Evolutionary conservation across 2,797 vertebrate species (phyloP).

Genomic region (Ceryle rudis): DNA sequence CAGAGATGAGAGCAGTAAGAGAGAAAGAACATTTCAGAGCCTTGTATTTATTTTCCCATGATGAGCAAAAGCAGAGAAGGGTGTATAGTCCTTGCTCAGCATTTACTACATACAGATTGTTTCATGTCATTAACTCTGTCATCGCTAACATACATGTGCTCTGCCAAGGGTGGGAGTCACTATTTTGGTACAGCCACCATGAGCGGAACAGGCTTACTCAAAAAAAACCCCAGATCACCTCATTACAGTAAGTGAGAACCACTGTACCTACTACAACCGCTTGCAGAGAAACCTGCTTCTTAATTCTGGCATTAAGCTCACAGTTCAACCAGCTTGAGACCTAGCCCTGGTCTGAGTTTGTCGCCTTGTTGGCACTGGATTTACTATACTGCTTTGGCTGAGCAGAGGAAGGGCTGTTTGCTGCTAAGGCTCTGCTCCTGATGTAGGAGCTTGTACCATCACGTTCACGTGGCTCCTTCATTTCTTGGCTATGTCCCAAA

Average conservation of each 20-base stretch:
- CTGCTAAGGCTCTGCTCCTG: neutral
- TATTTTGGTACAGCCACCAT: no score
- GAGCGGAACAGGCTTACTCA: neutral
- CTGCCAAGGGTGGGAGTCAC: neutral
- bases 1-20: neutral
- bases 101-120: neutral
- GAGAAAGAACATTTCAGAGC: neutral
- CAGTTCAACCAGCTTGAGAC: neutral
- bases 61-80: neutral
- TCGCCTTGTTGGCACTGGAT: neutral
- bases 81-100: neutral
- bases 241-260: neutral
- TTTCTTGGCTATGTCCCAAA: neutral
- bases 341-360: neutral
- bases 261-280: neutral
- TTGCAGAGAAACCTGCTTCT: neutral
- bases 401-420: neutral
- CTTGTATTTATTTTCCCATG: neutral
- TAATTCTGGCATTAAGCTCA: neutral
- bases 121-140: neutral
- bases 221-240: neutral
- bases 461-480: accelerated
- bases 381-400: neutral
- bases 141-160: accelerated
- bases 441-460: neutral